Base-by-base conservation (phyloP, 2,113 vertebrate genomes). In the Prochilodus magdalenae region DNA sequence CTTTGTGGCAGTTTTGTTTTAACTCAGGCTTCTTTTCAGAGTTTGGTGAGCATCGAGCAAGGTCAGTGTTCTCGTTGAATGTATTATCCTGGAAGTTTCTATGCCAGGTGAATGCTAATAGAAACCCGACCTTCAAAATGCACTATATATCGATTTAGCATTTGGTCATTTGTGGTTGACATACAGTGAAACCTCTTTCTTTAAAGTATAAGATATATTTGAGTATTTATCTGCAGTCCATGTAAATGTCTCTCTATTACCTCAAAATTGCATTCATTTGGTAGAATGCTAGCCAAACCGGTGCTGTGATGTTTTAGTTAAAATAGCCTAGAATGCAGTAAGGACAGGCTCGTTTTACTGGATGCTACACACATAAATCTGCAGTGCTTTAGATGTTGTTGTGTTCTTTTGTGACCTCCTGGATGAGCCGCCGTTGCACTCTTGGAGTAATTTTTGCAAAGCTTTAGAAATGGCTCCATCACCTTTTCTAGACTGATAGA, bases 121-220 rank as follows among this genome's bases (percentile, higher is more conserved):
- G 6, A 77, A 12, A 0, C 29, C 20, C 33, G 40, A 75, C 73
- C 63, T 82, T 27, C n/a, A 81, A 75, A 73, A 20, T 36, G 16
- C 57, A 73, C 57, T 81, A 55, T 27, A 66, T 75, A 75, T 74
- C 27, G 47, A 81, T 75, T 81, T 75, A 47, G 24, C 60, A 67
- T 74, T 75, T 67, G 22, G 30, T 44, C 24, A 29, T 40, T 75
- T 81, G 22, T 40, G 24, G 62, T 72, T 67, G 30, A 74, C 14
- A 33, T 67, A 33, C 27, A 74, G 24, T 24, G 29, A 27, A 55
- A 53, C 44, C 24, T 47, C 53, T 72, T n/a, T 27, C 12, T 13
- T 51, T 73, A 3, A 24, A 24, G 55, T 59, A 30, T 30, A 62
- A 15, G 13, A 20, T 22, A 66, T 67, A 77, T 51, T 30, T 16